A percentile compares a stretch with the other conserved stretches of the same genome.
Conservation (phyloP, 2,113 vertebrate species). For the Petrocephalus zakoni region DNA sequence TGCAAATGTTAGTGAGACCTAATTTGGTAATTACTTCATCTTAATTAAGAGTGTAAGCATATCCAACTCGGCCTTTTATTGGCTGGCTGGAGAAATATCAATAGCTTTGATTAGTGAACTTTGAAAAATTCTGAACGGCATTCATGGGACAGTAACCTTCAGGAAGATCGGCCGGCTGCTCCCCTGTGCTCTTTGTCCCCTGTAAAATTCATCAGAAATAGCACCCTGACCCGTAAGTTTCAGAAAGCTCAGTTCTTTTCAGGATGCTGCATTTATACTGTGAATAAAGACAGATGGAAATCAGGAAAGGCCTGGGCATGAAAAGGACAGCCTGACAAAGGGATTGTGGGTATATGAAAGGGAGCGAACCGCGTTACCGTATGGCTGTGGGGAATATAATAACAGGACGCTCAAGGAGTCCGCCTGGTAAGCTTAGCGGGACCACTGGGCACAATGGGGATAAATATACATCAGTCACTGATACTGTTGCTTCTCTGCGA, state of each 20-base stretch:
- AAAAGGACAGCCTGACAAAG: neutral
- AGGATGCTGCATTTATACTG: neutral
- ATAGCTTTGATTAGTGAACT: neutral
- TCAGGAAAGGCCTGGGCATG: neutral
- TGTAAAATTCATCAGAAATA: neutral
- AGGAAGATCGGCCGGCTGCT: neutral
- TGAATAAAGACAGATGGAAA: conserved; percentile 2
- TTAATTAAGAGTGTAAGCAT: neutral
- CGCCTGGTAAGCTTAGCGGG: neutral
- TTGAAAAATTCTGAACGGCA: neutral
- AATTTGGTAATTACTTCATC: neutral
- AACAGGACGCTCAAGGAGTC: neutral
- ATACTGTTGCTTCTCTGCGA: neutral
- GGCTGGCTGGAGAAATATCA: neutral
- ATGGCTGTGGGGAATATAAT: neutral
- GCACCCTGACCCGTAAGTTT: neutral
- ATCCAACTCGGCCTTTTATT: neutral
- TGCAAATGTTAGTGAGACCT: neutral
- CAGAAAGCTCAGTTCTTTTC: neutral
- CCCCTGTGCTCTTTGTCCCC: neutral
- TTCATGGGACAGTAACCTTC: neutral
- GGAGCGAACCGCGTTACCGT: neutral
- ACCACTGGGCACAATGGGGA: neutral
- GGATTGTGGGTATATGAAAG: neutral
- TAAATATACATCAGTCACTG: neutral